A percentile compares a stretch with the other conserved stretches of the same genome.
These are phyloP conservation scores for Poeciliopsis presidionis DNA, from an alignment of 2,797 vertebrate genomes.

Conservation along the genomic window DNA sequence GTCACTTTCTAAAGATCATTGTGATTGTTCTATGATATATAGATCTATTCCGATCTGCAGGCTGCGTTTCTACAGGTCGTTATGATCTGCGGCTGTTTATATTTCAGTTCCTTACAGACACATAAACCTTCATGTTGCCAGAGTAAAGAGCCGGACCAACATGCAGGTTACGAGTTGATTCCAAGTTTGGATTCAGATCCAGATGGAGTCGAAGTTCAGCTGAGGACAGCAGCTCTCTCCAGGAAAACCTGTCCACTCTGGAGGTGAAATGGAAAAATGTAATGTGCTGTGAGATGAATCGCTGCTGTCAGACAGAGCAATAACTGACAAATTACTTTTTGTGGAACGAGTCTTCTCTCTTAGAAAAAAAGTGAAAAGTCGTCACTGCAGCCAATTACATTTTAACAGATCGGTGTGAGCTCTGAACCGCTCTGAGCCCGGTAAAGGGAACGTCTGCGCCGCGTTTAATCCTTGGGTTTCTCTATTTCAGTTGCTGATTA, in stretches of 20 bases:
- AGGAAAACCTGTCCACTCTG: conserved; percentile 30
- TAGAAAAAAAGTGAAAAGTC: conserved; percentile 16
- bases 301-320: conserved; percentile 37
- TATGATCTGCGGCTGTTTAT: background rate
- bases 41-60: background rate
- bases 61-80: background rate
- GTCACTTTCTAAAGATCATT: background rate
- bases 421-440: background rate
- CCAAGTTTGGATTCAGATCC: background rate
- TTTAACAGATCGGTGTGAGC: conserved; percentile 19
- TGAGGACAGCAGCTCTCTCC: conserved; percentile 13
- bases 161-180: background rate
- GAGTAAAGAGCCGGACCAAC: background rate
- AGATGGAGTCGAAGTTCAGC: conserved; percentile 13
- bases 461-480: background rate
- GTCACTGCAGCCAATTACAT: conserved; percentile 18
- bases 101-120: background rate
- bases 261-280: conserved; percentile 35
- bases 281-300: conserved; percentile 45
- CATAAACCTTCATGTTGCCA: background rate
- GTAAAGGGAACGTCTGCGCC: background rate
- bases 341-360: conserved; percentile 26
- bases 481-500: conserved; percentile 3
- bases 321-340: conserved; percentile 42
- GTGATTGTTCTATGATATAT: background rate